Evolutionary conservation across 2,113 vertebrate species (phyloP), one percentile per base, ranked within the genome.

Genomic region (Meleagris gallopavo): DNA sequence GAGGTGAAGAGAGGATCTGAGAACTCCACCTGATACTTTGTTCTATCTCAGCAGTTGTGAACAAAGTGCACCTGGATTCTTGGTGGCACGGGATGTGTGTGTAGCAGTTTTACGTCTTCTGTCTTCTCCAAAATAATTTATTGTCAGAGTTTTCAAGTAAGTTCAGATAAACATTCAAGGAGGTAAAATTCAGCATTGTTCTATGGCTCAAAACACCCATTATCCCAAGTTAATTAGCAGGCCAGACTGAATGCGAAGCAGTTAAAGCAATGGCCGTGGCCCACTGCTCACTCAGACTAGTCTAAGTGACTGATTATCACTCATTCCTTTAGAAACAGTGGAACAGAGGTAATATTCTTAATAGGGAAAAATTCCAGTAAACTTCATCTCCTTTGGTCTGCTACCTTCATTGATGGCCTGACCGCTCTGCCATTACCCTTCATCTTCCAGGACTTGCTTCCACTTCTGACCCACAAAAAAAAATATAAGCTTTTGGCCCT

Each of bases 401-500:
- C 83, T 40, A 7, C 38, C 25, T 80, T 83, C 61, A 17, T 54
- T 57, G 34, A 24, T 80, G 54, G 29, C 21, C 22, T 14, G 61
- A 13, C 16, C 46, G 29, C 22, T 52, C 19, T 61, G 25, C 21
- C 24, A 38, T 70, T 77, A 61, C 43, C 11, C n/a, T 89, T 91
- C 45, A 48, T 78, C 13, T 83, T 75, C 41, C 45, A 20, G 3
- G 4, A 6, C 57, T 77, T 88, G 11, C 70, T 60, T 62, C 24
- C 25, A 70, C 5, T 27, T 62, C 22, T 85, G 4, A 25, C 32
- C 34, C 11, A 4, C 21, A n/a, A 54, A 83, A 80, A 70, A 61
- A 60, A 12, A 0, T 45, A 6, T 13, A 30, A 0, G 0, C 6
- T 5, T 61, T 70, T 70, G 18, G 11, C 38, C 76, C 41, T 66